These are phyloP conservation scores for Drosophila tripunctata DNA, from an alignment of 2,888 invertebrate genomes.

Conservation along the genomic window DNA sequence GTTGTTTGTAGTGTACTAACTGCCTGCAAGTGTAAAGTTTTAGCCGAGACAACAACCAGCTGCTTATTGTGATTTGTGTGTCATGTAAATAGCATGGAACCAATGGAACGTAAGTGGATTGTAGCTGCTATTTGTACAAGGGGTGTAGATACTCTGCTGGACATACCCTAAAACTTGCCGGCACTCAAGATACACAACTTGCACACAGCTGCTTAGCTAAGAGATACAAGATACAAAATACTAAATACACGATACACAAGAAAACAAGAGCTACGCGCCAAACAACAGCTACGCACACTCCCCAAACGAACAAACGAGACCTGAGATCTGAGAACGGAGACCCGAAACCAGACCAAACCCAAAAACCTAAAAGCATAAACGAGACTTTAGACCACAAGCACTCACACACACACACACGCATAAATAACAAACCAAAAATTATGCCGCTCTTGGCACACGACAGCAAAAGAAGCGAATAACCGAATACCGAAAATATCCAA, in stretches of 20 bases:
- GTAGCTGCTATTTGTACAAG: slow-evolving; percentile 10
- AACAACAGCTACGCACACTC: slow-evolving; percentile 45
- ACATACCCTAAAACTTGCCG: slow-evolving; percentile 17
- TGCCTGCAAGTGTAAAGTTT: not conserved
- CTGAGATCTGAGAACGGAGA: slow-evolving; percentile 13
- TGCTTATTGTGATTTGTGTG: slow-evolving; percentile 10
- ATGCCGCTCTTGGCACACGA: slow-evolving; percentile 39
- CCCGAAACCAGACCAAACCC: slow-evolving; percentile 7
- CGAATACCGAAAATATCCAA: slow-evolving; percentile 54
- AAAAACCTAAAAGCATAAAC: slow-evolving; percentile 2
- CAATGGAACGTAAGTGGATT: slow-evolving; percentile 38
- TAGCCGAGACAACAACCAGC: slow-evolving; percentile 48
- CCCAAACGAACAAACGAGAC: slow-evolving; percentile 2
- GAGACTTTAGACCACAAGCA: slow-evolving; percentile 5
- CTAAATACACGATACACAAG: not conserved
- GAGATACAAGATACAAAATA: not conserved
- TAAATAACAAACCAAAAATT: not conserved
- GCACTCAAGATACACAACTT: slow-evolving; percentile 34
- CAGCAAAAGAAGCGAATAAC: slow-evolving; percentile 8
- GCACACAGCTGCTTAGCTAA: slow-evolving; percentile 6
- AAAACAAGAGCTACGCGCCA: slow-evolving; percentile 32
- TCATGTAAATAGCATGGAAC: slow-evolving; percentile 24
- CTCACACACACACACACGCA: slow-evolving; percentile 1
- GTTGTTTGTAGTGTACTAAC: not conserved
- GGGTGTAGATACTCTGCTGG: not conserved